Percentiles rank a stretch among this genome's conserved stretches.
Conservation (phyloP, 2,888 invertebrate genomes). For the Parapristionchus giblindavisi region DNA sequence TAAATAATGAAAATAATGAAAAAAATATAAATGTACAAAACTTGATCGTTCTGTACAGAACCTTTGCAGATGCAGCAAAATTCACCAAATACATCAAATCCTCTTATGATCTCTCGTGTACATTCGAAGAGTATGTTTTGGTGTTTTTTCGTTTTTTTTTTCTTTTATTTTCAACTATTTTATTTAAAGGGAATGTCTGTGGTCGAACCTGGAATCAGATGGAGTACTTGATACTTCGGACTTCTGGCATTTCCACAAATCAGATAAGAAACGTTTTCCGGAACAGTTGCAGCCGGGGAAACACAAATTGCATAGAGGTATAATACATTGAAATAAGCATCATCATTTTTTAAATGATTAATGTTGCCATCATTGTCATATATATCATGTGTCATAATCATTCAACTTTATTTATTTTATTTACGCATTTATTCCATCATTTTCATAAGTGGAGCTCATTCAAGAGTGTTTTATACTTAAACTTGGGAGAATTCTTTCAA, state of each 20-base stretch:
- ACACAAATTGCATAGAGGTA: slow-evolving; percentile 47
- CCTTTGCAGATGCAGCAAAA: slow-evolving; percentile 48
- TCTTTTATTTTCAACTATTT: not conserved
- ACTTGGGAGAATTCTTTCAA: too few species aligned
- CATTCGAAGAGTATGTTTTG: slow-evolving; percentile 45
- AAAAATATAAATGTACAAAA: too few species aligned
- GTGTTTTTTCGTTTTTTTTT: not conserved
- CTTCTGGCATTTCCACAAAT: slow-evolving; percentile 66
- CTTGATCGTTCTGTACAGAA: too few species aligned
- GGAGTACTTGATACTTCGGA: slow-evolving; percentile 65
- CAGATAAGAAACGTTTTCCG: slow-evolving; percentile 63
- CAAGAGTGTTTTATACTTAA: too few species aligned
- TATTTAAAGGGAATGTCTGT: slow-evolving; percentile 55
- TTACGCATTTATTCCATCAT: too few species aligned
- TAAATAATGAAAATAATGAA: too few species aligned
- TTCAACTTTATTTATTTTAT: too few species aligned
- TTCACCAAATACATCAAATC: slow-evolving; percentile 59
- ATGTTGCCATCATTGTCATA: too few species aligned
- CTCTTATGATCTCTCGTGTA: slow-evolving; percentile 60
- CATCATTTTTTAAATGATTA: too few species aligned
- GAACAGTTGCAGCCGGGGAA: slow-evolving; percentile 66
- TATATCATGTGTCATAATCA: too few species aligned
- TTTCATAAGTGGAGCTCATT: too few species aligned
- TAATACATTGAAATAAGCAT: too few species aligned
- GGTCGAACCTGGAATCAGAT: slow-evolving; percentile 64